A percentile compares a stretch with the other conserved stretches of the same genome.
Evolutionary conservation across 2,797 vertebrate species (phyloP).

Genomic region (Lepidocolaptes lacrymiger): DNA sequence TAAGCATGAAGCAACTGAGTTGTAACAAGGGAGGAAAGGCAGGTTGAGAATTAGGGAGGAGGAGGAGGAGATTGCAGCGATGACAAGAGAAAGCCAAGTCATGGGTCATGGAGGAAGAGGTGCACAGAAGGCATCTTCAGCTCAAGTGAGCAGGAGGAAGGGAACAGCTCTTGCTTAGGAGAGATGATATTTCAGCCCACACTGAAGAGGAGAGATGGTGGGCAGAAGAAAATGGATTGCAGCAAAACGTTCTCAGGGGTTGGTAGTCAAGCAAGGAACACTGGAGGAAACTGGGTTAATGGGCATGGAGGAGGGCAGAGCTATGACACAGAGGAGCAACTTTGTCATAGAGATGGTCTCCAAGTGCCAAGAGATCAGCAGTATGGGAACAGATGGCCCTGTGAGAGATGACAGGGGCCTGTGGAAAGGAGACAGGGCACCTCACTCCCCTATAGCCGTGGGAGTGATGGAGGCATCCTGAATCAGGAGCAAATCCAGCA

Average conservation of each 20-base stretch:
- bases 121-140: background rate
- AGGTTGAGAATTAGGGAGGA: background rate
- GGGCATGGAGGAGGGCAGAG: background rate
- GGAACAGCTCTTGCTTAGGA: background rate
- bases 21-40: background rate
- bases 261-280: background rate
- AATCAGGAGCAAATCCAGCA: background rate
- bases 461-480: background rate
- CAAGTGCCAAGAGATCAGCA: background rate
- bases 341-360: background rate
- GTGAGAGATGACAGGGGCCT: background rate
- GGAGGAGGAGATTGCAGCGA: background rate
- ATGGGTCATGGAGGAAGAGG: background rate
- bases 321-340: background rate
- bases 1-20: background rate
- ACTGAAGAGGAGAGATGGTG: background rate
- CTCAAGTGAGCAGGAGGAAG: background rate
- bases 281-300: background rate
- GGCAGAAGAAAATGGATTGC: background rate
- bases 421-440: background rate
- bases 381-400: background rate
- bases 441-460: background rate
- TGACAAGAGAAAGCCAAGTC: background rate
- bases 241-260: background rate
- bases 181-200: background rate